A percentile compares a stretch with the other conserved stretches of the same genome.
These are phyloP conservation scores for Tenthredo scrophulariae DNA, from an alignment of 2,888 invertebrate species.

Conservation along the genomic window DNA sequence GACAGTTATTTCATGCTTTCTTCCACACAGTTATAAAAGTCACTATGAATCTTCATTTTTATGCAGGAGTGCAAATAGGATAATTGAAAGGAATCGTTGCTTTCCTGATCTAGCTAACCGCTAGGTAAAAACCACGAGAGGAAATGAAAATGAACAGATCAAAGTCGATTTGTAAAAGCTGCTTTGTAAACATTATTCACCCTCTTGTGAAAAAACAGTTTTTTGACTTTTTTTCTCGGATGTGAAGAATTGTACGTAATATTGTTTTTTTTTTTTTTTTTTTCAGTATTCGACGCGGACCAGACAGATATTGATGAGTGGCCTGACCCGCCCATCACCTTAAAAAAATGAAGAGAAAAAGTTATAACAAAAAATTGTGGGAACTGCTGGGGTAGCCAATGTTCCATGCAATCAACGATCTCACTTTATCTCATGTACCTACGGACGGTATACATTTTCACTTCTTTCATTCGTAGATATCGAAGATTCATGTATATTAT, in stretches of 20 bases:
- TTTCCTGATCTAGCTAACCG: background rate
- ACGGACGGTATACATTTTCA: background rate
- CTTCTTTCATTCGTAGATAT: background rate
- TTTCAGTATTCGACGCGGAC: slow-evolving; percentile 5
- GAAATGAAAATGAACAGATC: background rate
- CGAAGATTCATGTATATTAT: background rate
- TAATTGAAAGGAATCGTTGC: background rate
- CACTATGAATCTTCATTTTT: background rate
- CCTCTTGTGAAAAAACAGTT: background rate
- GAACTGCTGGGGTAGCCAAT: background rate
- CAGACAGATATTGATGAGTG: slow-evolving; percentile 29
- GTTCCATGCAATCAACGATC: slow-evolving; percentile 16
- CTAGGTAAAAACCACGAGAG: background rate
- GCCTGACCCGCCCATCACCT: background rate
- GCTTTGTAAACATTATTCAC: slow-evolving; percentile 14
- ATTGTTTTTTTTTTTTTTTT: background rate
- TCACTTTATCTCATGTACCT: background rate
- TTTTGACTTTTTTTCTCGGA: background rate
- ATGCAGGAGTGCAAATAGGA: background rate
- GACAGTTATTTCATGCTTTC: slow-evolving; percentile 13
- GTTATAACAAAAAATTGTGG: background rate
- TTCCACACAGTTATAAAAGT: background rate
- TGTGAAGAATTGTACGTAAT: background rate
- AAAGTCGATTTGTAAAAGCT: background rate
- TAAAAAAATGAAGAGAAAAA: background rate